A percentile compares a stretch with the other conserved stretches of the same genome.
phyloP scores from a whole-genome alignment of 2,113 vertebrate genomes.

The Brienomyrus longianalis region DNA sequence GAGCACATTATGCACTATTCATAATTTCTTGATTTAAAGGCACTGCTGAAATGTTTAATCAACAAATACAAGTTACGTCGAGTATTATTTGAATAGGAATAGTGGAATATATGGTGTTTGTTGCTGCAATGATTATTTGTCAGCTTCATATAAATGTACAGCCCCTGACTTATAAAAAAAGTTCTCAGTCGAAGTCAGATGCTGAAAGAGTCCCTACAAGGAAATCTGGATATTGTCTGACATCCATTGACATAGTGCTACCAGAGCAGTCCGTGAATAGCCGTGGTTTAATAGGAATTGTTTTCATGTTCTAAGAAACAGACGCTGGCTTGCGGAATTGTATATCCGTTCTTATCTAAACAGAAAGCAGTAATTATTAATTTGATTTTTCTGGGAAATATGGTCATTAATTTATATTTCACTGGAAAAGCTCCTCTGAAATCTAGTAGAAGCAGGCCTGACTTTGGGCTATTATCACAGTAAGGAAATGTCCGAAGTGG shows the following conservation, averaged over 20 bases:
- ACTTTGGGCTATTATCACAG: conserved; percentile 5
- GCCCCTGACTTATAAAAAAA: not conserved
- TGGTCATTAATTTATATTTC: not conserved
- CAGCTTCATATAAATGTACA: not conserved
- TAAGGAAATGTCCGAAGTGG: not conserved
- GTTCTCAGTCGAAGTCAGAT: not conserved
- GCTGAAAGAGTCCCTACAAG: not conserved
- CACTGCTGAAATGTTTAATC: not conserved
- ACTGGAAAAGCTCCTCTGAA: conserved; percentile 10
- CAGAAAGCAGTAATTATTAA: not conserved
- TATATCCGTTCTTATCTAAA: not conserved
- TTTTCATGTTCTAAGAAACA: not conserved
- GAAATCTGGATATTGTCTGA: not conserved
- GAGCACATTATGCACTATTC: not conserved
- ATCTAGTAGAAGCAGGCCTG: conserved; percentile 4
- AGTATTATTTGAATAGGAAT: not conserved
- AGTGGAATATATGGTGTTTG: not conserved
- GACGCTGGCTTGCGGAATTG: not conserved
- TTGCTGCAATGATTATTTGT: not conserved
- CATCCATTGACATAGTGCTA: not conserved
- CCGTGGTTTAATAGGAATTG: not conserved
- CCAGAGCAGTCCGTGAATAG: not conserved
- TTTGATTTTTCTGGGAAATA: conserved; percentile 4
- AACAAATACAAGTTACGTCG: not conserved
- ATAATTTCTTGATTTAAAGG: not conserved